Conservation (phyloP, 2,888 invertebrate genomes). For the Lepidocyrtinus sp. region DNA sequence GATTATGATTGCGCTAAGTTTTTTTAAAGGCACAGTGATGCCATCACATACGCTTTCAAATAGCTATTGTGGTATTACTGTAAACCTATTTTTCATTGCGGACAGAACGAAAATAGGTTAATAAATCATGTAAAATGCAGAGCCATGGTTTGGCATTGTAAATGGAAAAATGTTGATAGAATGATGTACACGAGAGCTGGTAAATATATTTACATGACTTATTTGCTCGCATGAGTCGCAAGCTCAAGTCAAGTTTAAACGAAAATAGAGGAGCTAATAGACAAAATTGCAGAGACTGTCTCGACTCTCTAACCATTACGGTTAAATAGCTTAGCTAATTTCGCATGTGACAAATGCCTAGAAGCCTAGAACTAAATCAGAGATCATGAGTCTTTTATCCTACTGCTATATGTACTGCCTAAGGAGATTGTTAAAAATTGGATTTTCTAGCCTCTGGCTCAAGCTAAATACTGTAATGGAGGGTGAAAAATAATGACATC, state of each 20-base stretch:
- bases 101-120: neutral
- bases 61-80: neutral
- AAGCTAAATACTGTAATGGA: no score
- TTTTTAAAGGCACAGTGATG: neutral
- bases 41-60: neutral
- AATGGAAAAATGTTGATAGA: no score
- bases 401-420: no score
- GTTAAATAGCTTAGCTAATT: neutral
- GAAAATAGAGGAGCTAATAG: neutral
- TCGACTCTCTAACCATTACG: no score
- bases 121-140: neutral
- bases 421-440: no score
- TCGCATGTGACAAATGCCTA: neutral
- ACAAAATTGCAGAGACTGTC: no score
- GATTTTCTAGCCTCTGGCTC: no score
- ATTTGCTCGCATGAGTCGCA: neutral
- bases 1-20: neutral
- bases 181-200: no score
- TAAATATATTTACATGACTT: neutral
- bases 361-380: no score
- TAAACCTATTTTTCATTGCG: neutral
- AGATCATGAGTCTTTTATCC: no score
- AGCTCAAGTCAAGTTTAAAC: neutral
- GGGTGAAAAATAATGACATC: no score
- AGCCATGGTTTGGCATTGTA: neutral